A percentile compares a stretch with the other conserved stretches of the same genome.
Conservation (phyloP, 2,797 vertebrate species). For the Cynopterus sphinx region DNA sequence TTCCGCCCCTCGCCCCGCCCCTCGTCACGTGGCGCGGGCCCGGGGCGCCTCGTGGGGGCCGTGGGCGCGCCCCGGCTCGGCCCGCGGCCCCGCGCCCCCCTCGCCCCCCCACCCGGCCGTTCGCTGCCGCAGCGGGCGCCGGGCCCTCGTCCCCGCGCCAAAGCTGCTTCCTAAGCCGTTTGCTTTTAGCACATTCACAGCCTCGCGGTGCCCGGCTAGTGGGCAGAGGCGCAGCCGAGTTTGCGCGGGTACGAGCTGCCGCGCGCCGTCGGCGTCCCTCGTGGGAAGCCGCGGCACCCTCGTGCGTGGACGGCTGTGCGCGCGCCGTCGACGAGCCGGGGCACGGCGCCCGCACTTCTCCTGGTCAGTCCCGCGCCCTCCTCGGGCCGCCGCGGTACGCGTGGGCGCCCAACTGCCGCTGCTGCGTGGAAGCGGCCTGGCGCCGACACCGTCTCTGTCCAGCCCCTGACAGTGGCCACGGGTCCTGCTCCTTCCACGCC, state of each 20-base stretch:
- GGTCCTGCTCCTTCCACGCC: neutral
- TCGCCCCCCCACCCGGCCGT: neutral
- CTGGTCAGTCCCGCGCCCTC: neutral
- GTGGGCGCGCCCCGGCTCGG: accelerated
- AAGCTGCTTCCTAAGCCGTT: neutral
- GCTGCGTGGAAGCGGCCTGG: neutral
- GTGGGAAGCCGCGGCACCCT: no score
- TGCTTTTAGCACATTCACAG: conserved; percentile 15
- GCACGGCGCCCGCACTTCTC: neutral
- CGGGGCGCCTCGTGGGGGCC: accelerated
- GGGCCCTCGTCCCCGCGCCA: neutral
- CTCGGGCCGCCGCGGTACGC: neutral
- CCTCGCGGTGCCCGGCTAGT: no score
- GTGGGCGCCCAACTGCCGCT: neutral
- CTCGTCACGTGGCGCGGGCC: neutral
- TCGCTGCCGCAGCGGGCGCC: neutral
- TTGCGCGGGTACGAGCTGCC: no score
- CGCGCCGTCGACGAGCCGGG: no score
- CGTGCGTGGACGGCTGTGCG: no score
- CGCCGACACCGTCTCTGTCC: neutral
- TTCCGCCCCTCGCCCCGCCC: neutral
- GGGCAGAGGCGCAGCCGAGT: no score
- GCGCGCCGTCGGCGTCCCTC: no score
- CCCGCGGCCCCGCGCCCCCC: accelerated
- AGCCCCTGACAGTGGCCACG: no score